Conservation (phyloP, 2,113 vertebrate species). For the Casuarius casuarius region DNA sequence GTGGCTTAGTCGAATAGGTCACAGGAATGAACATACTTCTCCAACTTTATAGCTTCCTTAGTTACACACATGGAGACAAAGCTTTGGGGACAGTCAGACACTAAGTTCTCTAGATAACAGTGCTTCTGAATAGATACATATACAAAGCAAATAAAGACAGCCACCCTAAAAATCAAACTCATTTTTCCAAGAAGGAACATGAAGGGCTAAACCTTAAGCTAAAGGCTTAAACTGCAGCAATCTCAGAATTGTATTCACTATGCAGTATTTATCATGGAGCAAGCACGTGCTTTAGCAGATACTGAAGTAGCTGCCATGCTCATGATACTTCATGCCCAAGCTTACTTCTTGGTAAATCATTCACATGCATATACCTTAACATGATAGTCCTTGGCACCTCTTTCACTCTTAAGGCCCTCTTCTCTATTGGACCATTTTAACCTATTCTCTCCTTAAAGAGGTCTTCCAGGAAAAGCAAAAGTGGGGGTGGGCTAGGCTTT, state of each 20-base stretch:
- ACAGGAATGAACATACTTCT: neutral
- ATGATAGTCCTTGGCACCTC: neutral
- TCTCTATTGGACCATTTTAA: neutral
- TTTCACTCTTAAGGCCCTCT: neutral
- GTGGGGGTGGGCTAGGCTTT: too few relatives aligned
- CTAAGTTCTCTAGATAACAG: neutral
- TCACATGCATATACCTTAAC: neutral
- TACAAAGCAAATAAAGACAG: neutral
- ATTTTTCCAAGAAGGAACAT: neutral
- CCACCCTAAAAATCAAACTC: neutral
- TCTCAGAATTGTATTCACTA: neutral
- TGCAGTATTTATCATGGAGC: neutral
- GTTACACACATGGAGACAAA: neutral
- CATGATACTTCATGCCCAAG: neutral
- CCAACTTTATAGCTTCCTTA: constrained; percentile 17
- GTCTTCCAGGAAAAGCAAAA: neutral
- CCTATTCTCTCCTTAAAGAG: neutral
- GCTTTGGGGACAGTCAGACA: neutral
- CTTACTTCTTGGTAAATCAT: neutral
- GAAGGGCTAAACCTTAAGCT: too few relatives aligned
- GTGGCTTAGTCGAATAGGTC: neutral
- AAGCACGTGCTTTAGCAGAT: neutral
- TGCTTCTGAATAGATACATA: neutral
- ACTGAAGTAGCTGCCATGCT: neutral
- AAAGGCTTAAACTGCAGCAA: neutral